A percentile compares a stretch with the other conserved stretches of the same genome.
These are phyloP conservation scores for Chelon auratus DNA, from an alignment of 2,797 vertebrate species.

Conservation along the genomic window DNA sequence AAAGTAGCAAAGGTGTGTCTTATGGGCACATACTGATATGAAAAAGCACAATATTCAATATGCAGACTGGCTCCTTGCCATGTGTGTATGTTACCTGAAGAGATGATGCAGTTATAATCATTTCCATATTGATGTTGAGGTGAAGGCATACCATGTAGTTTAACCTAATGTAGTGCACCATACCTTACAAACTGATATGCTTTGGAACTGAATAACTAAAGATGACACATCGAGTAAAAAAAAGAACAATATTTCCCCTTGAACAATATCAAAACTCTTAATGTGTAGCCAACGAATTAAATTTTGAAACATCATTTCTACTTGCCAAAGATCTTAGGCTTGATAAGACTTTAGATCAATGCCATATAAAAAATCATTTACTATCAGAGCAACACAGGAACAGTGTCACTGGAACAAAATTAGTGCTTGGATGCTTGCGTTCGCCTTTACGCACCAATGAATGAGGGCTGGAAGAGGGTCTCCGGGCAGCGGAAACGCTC, in stretches of 20 bases:
- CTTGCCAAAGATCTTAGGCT: too few species aligned
- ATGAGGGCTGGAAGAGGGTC: conserved; percentile 88
- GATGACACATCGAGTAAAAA: background rate
- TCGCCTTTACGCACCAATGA: conserved; percentile 80
- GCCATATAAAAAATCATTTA: too few species aligned
- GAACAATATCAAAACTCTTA: background rate
- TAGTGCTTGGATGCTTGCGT: background rate
- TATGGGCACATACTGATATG: background rate
- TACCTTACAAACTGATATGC: background rate
- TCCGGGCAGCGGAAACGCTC: conserved; percentile 88
- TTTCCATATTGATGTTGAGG: too few species aligned
- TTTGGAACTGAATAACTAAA: background rate
- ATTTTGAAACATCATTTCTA: too few species aligned
- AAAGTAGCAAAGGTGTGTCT: background rate
- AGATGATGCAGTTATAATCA: too few species aligned
- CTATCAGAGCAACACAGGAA: background rate
- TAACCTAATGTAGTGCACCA: background rate
- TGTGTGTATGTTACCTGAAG: background rate
- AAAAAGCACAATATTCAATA: background rate
- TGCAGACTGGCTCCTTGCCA: background rate
- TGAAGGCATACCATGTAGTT: too few species aligned
- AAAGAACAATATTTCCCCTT: background rate
- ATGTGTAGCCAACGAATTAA: too few species aligned
- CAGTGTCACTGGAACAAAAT: background rate
- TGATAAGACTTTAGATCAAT: too few species aligned